phyloP scores from a whole-genome alignment of 2,888 invertebrate species.

The Meganola albula region DNA sequence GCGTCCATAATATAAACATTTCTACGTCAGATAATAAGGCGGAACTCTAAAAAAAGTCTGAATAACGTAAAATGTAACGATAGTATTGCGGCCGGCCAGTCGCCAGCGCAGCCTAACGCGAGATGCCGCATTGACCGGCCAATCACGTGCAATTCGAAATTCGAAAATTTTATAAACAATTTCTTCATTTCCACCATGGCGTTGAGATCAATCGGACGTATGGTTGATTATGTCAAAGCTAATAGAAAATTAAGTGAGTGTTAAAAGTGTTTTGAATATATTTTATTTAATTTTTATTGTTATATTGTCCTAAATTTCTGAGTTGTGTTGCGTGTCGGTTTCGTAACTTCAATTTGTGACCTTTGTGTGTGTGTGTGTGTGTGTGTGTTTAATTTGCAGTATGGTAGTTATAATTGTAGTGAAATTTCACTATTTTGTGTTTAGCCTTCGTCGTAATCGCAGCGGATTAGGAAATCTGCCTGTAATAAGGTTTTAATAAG shows the following conservation, averaged over 20 bases:
- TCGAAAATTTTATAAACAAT: constrained; percentile 23
- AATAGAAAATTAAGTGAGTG: constrained; percentile 52
- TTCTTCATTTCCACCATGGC: constrained; percentile 37
- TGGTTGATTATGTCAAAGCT: constrained; percentile 39
- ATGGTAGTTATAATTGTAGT: constrained; percentile 8
- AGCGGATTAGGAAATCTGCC: constrained; percentile 19
- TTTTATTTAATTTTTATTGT: constrained; percentile 14
- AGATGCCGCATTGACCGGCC: constrained; percentile 36
- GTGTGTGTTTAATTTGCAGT: too few relatives aligned
- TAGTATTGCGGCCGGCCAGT: constrained; percentile 38
- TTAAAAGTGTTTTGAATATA: constrained; percentile 13
- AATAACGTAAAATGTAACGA: constrained; percentile 32
- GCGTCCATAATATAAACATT: constrained; percentile 17
- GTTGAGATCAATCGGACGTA: constrained; percentile 35
- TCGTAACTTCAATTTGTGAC: constrained; percentile 19
- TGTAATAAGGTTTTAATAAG: too few relatives aligned
- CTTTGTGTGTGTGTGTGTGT: constrained; percentile 13
- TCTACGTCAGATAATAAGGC: constrained; percentile 10
- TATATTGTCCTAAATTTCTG: constrained; percentile 11
- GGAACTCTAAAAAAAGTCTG: constrained; percentile 32
- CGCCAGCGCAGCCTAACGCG: constrained; percentile 42
- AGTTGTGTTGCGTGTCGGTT: constrained; percentile 8
- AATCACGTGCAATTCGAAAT: constrained; percentile 21
- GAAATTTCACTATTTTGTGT: constrained; percentile 16
- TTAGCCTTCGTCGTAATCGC: constrained; percentile 17